phyloP scores from a whole-genome alignment of 2,113 vertebrate genomes.

The Perca fluviatilis region DNA sequence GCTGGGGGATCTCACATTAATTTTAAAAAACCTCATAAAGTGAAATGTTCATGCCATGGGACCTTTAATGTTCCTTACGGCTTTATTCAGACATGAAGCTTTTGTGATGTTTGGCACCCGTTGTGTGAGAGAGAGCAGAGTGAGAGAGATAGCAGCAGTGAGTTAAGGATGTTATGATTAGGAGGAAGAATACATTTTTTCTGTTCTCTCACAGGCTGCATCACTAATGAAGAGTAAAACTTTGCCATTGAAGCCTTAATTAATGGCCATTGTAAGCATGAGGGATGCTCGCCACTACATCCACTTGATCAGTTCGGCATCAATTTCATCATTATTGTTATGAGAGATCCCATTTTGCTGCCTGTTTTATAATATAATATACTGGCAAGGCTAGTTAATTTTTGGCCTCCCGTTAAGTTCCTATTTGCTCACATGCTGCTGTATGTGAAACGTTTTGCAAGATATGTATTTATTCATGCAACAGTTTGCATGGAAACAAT shows the following conservation, averaged over 20 bases:
- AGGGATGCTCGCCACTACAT: not conserved
- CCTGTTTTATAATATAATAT: conserved; percentile 1
- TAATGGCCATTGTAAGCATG: not conserved
- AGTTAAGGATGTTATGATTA: not conserved
- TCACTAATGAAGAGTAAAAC: conserved; percentile 19
- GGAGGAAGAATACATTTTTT: not conserved
- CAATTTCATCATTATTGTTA: conserved; percentile 9
- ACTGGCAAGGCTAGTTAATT: not conserved
- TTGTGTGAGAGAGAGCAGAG: not conserved
- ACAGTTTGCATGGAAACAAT: not conserved
- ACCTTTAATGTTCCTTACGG: too few relatives aligned
- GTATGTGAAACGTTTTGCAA: not conserved
- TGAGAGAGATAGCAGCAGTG: not conserved
- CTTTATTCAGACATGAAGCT: not conserved
- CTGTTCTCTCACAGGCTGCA: not conserved
- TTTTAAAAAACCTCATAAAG: too few relatives aligned
- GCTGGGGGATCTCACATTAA: too few relatives aligned
- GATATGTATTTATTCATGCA: not conserved
- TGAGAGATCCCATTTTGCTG: not conserved
- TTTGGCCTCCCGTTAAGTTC: not conserved
- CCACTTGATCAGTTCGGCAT: not conserved
- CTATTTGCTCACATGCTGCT: not conserved
- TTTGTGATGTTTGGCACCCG: too few relatives aligned
- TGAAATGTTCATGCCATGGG: too few relatives aligned
- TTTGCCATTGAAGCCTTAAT: conserved; percentile 6